These are phyloP conservation scores for Pollenia labialis DNA, from an alignment of 2,888 invertebrate species.

Conservation along the genomic window DNA sequence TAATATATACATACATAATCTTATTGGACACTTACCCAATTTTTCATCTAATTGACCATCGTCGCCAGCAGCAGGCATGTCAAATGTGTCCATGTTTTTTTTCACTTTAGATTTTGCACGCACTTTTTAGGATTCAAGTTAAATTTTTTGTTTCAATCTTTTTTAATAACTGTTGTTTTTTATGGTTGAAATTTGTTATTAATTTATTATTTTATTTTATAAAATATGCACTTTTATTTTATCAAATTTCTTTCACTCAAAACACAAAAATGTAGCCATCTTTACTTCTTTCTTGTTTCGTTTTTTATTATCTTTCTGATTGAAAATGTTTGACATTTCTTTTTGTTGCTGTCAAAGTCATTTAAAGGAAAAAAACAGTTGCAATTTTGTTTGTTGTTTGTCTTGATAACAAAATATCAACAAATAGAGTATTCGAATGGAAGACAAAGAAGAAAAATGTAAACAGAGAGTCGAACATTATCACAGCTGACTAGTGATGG, in stretches of 20 bases:
- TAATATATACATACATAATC: background rate
- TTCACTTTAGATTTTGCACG: constrained; percentile 15
- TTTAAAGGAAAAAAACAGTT: background rate
- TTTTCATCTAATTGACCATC: constrained; percentile 71
- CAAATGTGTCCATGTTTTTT: constrained; percentile 72
- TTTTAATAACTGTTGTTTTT: background rate
- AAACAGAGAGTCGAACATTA: constrained; percentile 25
- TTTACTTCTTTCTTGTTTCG: constrained; percentile 47
- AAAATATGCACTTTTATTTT: constrained; percentile 42
- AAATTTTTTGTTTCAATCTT: background rate
- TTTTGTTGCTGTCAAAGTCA: constrained; percentile 24
- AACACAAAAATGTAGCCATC: constrained; percentile 71
- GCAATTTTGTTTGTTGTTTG: background rate
- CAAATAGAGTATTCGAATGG: background rate
- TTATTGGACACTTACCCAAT: constrained; percentile 65
- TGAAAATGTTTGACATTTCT: constrained; percentile 71
- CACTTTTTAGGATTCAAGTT: background rate
- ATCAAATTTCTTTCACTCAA: constrained; percentile 45
- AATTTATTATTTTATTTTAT: constrained; percentile 1
- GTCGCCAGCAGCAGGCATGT: constrained; percentile 56
- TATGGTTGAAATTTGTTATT: constrained; percentile 1
- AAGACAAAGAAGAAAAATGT: background rate
- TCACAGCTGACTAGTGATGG: constrained; percentile 2
- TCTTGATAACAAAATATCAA: constrained; percentile 21
- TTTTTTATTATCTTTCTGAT: constrained; percentile 43